phyloP scores from a whole-genome alignment of 1,140 invertebrate genomes.

The Lysiphlebus fabarum region DNA sequence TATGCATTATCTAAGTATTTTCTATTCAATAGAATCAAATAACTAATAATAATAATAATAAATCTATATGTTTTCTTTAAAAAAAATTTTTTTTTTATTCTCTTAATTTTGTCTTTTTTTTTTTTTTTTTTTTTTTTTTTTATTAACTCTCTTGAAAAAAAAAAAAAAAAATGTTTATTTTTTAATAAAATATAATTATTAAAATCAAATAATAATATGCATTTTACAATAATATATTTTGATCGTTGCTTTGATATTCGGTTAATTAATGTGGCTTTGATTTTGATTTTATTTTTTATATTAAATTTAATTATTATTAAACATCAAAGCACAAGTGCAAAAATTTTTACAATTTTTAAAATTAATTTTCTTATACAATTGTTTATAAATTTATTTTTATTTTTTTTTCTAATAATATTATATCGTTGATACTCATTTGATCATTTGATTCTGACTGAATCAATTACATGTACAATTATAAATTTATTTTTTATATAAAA shows the following conservation, averaged over 20 bases:
- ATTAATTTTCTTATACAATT: background rate
- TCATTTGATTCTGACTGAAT: slow-evolving; percentile 2
- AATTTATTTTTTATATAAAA: slow-evolving; percentile 15
- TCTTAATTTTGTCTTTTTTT: too few species aligned
- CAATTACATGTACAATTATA: slow-evolving; percentile 10
- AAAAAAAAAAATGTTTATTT: too few species aligned
- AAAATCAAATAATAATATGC: slow-evolving; percentile 51
- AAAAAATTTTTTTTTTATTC: too few species aligned
- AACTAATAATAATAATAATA: too few species aligned
- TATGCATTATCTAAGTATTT: too few species aligned
- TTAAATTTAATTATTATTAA: slow-evolving; percentile 2
- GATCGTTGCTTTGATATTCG: slow-evolving; percentile 55
- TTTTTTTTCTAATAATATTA: background rate
- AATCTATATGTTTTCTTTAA: too few species aligned
- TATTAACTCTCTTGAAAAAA: too few species aligned
- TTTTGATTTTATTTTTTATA: slow-evolving; percentile 13
- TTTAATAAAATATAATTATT: slow-evolving; percentile 57
- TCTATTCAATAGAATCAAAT: too few species aligned
- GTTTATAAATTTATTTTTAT: slow-evolving; percentile 2
- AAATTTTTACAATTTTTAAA: slow-evolving; percentile 1
- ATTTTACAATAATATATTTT: slow-evolving; percentile 55
- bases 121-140: too few species aligned
- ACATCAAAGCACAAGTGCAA: background rate
- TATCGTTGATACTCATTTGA: background rate
- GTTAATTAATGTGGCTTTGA: slow-evolving; percentile 2